A percentile compares a stretch with the other conserved stretches of the same genome.
These are phyloP conservation scores for Eudemis profundana DNA, from an alignment of 2,888 invertebrate species.

Conservation along the genomic window DNA sequence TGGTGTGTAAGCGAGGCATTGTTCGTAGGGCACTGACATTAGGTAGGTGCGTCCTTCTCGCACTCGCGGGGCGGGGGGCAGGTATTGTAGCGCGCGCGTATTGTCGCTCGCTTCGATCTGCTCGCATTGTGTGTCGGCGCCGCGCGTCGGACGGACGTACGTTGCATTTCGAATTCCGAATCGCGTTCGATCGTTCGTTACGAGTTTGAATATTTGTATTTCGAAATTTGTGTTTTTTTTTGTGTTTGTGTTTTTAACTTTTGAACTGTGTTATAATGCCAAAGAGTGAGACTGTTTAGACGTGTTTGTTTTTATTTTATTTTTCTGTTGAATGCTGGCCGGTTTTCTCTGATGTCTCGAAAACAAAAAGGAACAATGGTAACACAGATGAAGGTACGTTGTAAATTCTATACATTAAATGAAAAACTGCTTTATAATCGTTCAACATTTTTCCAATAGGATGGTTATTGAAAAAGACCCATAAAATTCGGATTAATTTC, in stretches of 20 bases:
- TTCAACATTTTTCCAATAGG: not conserved
- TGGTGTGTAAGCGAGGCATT: conserved; percentile 76
- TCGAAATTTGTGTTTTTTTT: conserved; percentile 68
- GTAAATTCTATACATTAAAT: conserved; percentile 42
- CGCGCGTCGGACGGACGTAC: conserved; percentile 72
- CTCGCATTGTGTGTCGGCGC: conserved; percentile 81
- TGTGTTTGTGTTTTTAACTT: conserved; percentile 64
- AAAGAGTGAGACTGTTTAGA: conserved; percentile 75
- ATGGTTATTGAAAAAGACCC: not conserved
- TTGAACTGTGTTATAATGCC: conserved; percentile 70
- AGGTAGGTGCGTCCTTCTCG: conserved; percentile 83
- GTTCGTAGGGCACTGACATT: conserved; percentile 84
- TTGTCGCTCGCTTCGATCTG: conserved; percentile 84
- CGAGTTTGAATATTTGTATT: conserved; percentile 50
- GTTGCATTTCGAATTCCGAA: conserved; percentile 40
- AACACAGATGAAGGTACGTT: conserved; percentile 76
- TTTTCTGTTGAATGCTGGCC: conserved; percentile 59
- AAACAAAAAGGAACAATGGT: conserved; percentile 79
- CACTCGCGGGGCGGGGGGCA: conserved; percentile 76
- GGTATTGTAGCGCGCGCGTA: conserved; percentile 84
- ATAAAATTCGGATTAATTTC: not conserved
- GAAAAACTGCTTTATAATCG: not conserved
- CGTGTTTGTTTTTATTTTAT: conserved; percentile 66
- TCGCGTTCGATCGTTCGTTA: conserved; percentile 28
- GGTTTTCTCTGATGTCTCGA: conserved; percentile 75